Base-by-base conservation (phyloP, 1,140 invertebrate genomes). In the Bradysia coprophila region DNA sequence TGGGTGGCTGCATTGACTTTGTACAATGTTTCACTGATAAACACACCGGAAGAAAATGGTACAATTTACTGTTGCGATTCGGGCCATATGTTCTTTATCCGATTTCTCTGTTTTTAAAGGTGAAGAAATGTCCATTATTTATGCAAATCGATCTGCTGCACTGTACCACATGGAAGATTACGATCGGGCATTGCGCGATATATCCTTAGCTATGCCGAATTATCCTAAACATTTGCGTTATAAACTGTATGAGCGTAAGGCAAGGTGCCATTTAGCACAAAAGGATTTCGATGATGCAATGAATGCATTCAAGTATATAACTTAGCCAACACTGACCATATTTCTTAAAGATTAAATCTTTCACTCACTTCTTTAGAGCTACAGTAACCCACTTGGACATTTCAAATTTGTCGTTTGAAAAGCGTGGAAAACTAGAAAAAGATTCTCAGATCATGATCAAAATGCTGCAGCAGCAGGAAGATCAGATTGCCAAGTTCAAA, bases 61-160 rank as follows among this genome's bases (percentile, higher is more conserved):
- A 56, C 56, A 53, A 18, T 38, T 8, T n/a, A 16, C 52, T 40
- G 52, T 43, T 38, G 41, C 38, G 24, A 40, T 9, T 31, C 23
- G 19, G 24, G 41, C 22, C 38, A 8, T 41, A 28, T 19, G 39
- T 38, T 21, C 39, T 36, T 24, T 44, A 40, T 43, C 33, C 45
- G 23, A 34, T 13, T 41, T 41, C 15, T 45, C 13, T 37, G 46
- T 28, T 41, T 10, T 50, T 52, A 33, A 49, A 65, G 67, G 57
- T 43, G 64, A 66, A 53, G 75, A 87, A 37, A 51, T 87, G 2
- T 68, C 83, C 1, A 71, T 91, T 32, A 67, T 82, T 2, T 69
- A 82, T 46, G 87, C 83, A 3, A 95, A 94, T 60, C 72, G 90
- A 40, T 93, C 89, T 10, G 89, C 89, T 1, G 76, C 81, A 1